Base-by-base conservation (phyloP, 2,797 vertebrate species). In the Gila robusta region DNA sequence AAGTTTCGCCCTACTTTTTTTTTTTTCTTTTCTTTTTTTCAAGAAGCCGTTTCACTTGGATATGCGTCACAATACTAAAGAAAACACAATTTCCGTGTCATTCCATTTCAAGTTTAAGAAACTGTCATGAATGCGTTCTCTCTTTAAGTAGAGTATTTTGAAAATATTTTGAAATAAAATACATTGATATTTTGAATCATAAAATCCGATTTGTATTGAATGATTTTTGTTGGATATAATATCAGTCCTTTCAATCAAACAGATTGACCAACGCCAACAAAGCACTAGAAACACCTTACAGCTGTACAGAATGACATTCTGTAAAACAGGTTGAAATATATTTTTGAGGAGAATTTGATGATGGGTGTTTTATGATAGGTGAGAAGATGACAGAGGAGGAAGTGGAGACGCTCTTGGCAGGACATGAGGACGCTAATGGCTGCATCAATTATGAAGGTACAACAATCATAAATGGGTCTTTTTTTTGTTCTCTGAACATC, bases 381-480 rank as follows among this genome's bases (percentile, higher is more conserved):
- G 97, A 98, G 93, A 98, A 98, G 92, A 97, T 98, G 97, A 96
- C 96, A 0, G 97, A 98, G 89, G 97, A 98, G 69, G 97, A 98
- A 90, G 97, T 98, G 73, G 97, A 98, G 92, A 96, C 95, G 88
- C 93, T 98, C 87, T 92, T 98, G 92, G 96, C 95, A 0, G 97
- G 97, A 86, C 97, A 98, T 0, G 97, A 98, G 93, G 97, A 98
- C 37, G 96, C 96, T 89, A 98, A 98, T 1, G 97, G 97, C 81
- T 97, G 96, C 92, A 98, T 98, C 90, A 97, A 98, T 93, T 98
- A 98, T 67, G 97, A 98, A 96, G 97, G 97, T 97, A 92, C 93
- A 91, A 12, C 6, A n/a, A 37, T 14, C 21, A 71, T 26, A 26
- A 21, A 0, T 5, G 16, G 69, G 28, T 8, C 14, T 56, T 19